Percentiles rank a stretch among this genome's conserved stretches.
phyloP scores from a whole-genome alignment of 1,140 invertebrate genomes.

The Brachionus rotundiformis region DNA sequence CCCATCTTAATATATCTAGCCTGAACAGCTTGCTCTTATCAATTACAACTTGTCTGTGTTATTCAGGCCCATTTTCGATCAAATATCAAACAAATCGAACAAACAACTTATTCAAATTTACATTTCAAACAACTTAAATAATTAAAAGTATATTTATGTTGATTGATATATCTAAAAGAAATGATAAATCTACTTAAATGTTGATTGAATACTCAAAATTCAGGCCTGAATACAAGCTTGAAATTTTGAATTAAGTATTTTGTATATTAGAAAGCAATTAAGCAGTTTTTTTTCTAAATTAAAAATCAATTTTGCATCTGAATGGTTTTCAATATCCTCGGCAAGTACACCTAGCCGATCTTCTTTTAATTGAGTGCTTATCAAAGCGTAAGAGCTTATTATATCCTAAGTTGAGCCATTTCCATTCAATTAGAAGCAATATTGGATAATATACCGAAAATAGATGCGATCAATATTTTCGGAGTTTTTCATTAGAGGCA shows the following conservation, averaged over 20 bases:
- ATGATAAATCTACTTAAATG: constrained; percentile 9
- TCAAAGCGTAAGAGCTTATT: constrained; percentile 8
- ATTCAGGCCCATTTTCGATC: background rate
- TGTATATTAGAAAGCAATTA: constrained; percentile 31
- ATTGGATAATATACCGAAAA: constrained; percentile 30
- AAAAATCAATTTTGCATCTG: constrained; percentile 29
- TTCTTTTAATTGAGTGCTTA: background rate
- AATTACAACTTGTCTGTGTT: background rate
- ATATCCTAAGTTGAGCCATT: background rate
- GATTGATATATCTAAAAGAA: constrained; percentile 30
- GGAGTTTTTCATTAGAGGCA: constrained; percentile 12
- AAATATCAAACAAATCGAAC: constrained; percentile 22
- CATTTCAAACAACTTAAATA: constrained; percentile 32
- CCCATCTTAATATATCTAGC: background rate
- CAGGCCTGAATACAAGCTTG: background rate
- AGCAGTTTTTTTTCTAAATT: background rate
- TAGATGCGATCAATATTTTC: background rate
- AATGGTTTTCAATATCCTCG: background rate
- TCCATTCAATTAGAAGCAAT: background rate
- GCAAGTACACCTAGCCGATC: constrained; percentile 15
- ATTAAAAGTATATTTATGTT: constrained; percentile 44
- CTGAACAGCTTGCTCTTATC: background rate
- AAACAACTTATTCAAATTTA: constrained; percentile 18
- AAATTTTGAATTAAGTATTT: constrained; percentile 22
- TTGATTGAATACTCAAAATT: constrained; percentile 34